phyloP scores from a whole-genome alignment of 2,113 vertebrate genomes.

The Mohoua ochrocephala region DNA sequence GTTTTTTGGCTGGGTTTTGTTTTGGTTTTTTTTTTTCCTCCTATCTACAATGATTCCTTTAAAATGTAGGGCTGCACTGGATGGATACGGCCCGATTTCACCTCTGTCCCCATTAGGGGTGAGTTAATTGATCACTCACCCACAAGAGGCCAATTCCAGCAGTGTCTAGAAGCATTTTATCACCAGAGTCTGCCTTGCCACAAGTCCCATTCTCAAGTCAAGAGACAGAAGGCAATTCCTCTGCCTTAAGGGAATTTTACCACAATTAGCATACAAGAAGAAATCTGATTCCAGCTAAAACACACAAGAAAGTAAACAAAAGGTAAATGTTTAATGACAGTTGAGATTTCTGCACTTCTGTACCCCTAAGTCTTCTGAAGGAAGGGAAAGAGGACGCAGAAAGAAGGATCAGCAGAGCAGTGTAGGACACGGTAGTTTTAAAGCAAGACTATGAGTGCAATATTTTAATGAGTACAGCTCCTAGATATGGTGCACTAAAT shows the following conservation, averaged over 20 bases:
- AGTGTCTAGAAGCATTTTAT: neutral
- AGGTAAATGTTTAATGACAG: neutral
- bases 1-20: neutral
- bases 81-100: neutral
- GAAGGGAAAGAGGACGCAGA: neutral
- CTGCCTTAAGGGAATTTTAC: neutral
- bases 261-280: neutral
- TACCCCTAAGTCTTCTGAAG: neutral
- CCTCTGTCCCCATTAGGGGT: neutral
- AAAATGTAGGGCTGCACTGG: neutral
- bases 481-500: neutral
- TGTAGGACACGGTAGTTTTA: neutral
- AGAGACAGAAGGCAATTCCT: neutral
- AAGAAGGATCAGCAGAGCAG: neutral
- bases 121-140: neutral
- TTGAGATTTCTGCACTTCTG: neutral
- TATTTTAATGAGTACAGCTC: neutral
- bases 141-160: neutral
- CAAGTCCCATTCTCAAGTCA: neutral
- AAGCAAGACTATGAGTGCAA: neutral
- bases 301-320: neutral
- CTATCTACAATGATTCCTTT: neutral
- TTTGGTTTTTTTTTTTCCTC: rapidly evolving
- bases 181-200: neutral
- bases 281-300: neutral